phyloP scores from a whole-genome alignment of 92 coral and sea anemone genomes.

The Zoanthus sansibaricus region DNA sequence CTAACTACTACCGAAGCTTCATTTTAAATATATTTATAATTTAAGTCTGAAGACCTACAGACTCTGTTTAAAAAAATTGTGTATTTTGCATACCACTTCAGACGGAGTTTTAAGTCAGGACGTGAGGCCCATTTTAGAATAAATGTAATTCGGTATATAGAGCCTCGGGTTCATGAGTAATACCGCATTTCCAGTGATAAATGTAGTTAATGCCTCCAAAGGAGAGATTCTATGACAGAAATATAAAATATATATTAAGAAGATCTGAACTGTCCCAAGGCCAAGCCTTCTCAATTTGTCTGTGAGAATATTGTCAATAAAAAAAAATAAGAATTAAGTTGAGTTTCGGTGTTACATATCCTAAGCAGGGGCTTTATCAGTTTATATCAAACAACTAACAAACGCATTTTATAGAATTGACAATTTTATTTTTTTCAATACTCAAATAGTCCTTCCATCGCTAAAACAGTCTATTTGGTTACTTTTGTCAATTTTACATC shows the following conservation, averaged over 20 bases:
- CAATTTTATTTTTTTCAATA: too few species aligned
- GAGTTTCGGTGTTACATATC: not conserved
- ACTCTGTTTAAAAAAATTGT: conserved; percentile 4
- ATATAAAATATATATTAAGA: conserved; percentile 4
- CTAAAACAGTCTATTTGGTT: too few species aligned
- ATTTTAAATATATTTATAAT: conserved; percentile 35
- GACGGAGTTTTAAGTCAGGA: not conserved
- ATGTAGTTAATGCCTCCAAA: conserved; percentile 33
- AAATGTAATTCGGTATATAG: not conserved
- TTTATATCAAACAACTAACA: not conserved
- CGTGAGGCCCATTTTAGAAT: not conserved
- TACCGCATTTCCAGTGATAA: not conserved
- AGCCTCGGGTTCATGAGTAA: not conserved
- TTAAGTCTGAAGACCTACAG: conserved; percentile 12
- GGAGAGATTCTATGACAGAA: conserved; percentile 25
- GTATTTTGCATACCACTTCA: conserved; percentile 22
- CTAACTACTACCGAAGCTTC: conserved; percentile 9
- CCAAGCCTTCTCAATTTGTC: conserved; percentile 26
- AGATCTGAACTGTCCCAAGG: conserved; percentile 27
- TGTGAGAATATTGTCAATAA: conserved; percentile 17
- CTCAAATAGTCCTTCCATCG: too few species aligned
- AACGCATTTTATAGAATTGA: not conserved
- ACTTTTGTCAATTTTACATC: too few species aligned
- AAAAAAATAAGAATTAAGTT: not conserved
- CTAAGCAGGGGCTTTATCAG: not conserved